Evolutionary conservation across 2,113 vertebrate species (phyloP), one percentile per base, ranked within the genome.

Genomic region (Cyprinodon brontotheroides): DNA sequence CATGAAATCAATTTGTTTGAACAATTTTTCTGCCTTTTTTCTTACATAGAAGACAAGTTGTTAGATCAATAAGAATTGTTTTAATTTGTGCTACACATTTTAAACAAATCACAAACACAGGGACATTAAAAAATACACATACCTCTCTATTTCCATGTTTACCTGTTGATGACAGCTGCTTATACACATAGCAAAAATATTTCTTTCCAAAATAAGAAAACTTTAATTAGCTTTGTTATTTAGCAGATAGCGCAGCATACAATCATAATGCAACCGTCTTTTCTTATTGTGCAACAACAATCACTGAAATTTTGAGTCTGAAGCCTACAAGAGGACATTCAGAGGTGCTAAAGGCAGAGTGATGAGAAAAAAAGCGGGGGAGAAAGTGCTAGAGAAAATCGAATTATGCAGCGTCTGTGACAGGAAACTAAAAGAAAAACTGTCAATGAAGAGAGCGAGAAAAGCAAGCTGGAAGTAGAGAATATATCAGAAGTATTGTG

Each of bases 21-120:
- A 43, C n/a, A 41, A 20, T 20, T 2, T 20, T n/a, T 37, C 11
- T 36, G 0, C 4, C 39, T 37, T 37, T 15, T 65, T 9, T 48
- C 57, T 61, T 0, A 14, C 9, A 78, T 57, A 72, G 40, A 85
- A 20, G 57, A 79, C 62, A 12, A 68, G 0, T 10, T 3, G 48
- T 82, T 74, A 80, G 45, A 72, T 89, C 90, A 89, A 90, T 82
- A 70, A 91, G 77, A 79, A 82, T 86, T 45, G 11, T 87, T 92
- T 93, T 91, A 89, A 90, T 93, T 90, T 93, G 82, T 93, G 92
- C 90, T 92, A 93, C 89, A 92, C 88, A 85, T 88, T 84, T 85
- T 61, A 85, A 29, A 87, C 82, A 90, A 89, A 93, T 93, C 92
- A 93, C 90, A 91, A 88, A 88, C 80, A 92, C 77, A 83, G 73